Evolutionary conservation across 2,888 invertebrate genomes (phyloP), one percentile per base, ranked within the genome.

Genomic region (Melipona beecheii): DNA sequence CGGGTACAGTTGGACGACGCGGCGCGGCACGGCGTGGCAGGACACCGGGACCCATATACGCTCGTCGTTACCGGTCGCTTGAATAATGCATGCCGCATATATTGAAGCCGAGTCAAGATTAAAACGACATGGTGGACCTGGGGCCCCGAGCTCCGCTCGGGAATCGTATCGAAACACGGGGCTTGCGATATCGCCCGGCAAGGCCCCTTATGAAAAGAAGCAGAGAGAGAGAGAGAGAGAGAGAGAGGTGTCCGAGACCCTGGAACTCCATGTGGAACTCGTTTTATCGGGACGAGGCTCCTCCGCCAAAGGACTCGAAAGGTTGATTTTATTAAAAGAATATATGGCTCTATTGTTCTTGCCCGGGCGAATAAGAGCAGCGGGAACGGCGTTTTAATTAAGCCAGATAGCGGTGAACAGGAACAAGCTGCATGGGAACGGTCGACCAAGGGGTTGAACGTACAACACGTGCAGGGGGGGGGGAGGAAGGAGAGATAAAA

Each of bases 61-160:
- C 82, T 74, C 80, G 84, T 86, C 81, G 83, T 86, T 76, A 81
- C 84, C 81, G 73, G 80, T 75, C 65, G 82, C 70, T 72, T 89
- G 89, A 89, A 89, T 89, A 89, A 89, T 89, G 88, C 89, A 89
- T 89, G 88, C 73, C 82, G 87, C 88, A 86, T 89, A 87, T 85
- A 85, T 89, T 83, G 87, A 87, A 87, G 84, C 78, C 79, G 81
- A 86, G 75, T 54, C 68, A 70, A 86, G 87, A 89, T 89, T 87
- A 87, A 89, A 87, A 84, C 83, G 83, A 89, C 87, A 87, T 83
- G 70, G 84, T 60, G 78, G 81, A 68, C 71, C 74, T 52, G 71
- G 71, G n/a, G 36, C 49, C 66, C 69, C n/a, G 54, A 81, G 68
- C 65, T 66, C 72, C 72, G 80, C 86, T 27, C 52, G 52, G 36